These are phyloP conservation scores for Pomatostomus ruficeps DNA, from an alignment of 2,113 vertebrate genomes.

Conservation along the genomic window DNA sequence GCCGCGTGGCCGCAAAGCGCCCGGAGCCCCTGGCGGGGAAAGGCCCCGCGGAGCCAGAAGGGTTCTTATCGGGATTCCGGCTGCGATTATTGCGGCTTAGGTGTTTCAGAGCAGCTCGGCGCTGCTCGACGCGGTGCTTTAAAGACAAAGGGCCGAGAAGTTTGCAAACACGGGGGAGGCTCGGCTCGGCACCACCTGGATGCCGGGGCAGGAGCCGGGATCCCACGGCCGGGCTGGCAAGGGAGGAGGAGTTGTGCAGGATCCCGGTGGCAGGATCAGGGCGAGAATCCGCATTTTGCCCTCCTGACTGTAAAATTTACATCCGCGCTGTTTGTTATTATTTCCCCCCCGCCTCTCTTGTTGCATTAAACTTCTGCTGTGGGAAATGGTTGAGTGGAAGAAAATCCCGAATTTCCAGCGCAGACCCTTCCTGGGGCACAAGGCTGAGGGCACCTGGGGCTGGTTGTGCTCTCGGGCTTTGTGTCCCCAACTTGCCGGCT, in stretches of 20 bases:
- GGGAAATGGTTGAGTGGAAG: not conserved
- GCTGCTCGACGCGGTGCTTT: not conserved
- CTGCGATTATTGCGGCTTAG: not conserved
- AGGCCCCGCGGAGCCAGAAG: not conserved
- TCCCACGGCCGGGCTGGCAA: not conserved
- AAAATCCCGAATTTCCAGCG: rapidly evolving
- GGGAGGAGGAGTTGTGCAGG: not conserved
- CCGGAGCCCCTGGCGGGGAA: not conserved
- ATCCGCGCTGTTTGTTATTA: not conserved
- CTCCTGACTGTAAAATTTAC: not conserved
- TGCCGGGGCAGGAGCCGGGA: not conserved
- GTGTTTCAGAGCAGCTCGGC: not conserved
- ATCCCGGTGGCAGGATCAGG: not conserved
- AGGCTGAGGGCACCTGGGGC: not conserved
- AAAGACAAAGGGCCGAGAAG: slow-evolving; percentile 1
- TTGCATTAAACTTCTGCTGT: not conserved
- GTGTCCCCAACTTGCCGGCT: not conserved
- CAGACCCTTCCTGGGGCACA: rapidly evolving
- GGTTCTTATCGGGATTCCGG: slow-evolving; percentile 12
- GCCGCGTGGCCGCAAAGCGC: not conserved
- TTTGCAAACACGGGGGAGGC: not conserved
- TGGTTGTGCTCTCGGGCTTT: not conserved
- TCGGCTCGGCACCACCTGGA: not conserved
- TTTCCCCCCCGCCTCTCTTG: rapidly evolving
- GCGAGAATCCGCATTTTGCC: not conserved